Base-by-base conservation (phyloP, 2,797 vertebrate genomes). In the Gephyroberyx darwinii region DNA sequence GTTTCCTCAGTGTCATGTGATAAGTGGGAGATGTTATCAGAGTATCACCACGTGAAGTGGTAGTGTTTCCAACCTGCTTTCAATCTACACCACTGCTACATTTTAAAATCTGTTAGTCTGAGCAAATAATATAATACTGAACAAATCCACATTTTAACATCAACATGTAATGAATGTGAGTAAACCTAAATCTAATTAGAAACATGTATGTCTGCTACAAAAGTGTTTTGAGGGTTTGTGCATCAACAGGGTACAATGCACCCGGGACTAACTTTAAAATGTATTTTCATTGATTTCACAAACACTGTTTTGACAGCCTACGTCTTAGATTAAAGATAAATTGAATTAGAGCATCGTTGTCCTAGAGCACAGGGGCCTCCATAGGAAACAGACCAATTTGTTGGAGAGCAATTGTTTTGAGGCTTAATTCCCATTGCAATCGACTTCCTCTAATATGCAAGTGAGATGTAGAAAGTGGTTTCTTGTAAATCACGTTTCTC, bases 391-490 rank as follows among this genome's bases (percentile, higher is more conserved):
- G 45, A 67, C 26, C 31, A 56, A 69, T 70, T 69, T 84, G 77
- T 83, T 61, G 64, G 66, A 78, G 60, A 78, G 51, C 75, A 79
- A 84, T 78, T 82, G 84, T 57, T 78, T 55, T 71, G 63, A 74
- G 74, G 65, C 37, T 74, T 71, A 80, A 84, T 79, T 86, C 67
- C 78, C 73, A 20, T 43, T 70, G 65, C 72, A 88, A 79, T 75
- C 45, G 17, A 76, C 41, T 71, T 69, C 8, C 30, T 88, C 48
- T 63, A 50, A 75, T 73, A 74, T 77, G 57, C 47, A 77, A 67
- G 51, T 69, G 68, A 71, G 53, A 56, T 33, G 56, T 59, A 76
- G 66, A 75, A 82, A 76, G 1, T 47, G 57, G 47, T 72, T 75
- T 63, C 70, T 72, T 30, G 71, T 51, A 62, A 43, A 31, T 62